Base-by-base conservation (phyloP, 2,888 invertebrate species). In the Andricus quercusramuli region DNA sequence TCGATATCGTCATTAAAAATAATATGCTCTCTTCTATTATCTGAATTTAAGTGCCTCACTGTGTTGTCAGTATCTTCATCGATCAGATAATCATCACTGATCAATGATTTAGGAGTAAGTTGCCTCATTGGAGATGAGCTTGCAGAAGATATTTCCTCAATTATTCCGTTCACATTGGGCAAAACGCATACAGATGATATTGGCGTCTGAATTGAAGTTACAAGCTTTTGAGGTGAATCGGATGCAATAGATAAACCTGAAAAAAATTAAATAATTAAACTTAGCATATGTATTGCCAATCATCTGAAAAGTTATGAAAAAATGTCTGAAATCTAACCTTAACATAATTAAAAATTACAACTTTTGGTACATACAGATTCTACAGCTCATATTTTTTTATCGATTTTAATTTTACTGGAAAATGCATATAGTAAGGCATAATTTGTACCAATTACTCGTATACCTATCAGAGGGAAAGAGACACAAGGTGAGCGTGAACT, bases 191-290 rank as follows among this genome's bases (percentile, higher is more conserved):
- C 84, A 0, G 90, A 90, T 17, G 88, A 80, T 79, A 88, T 80
- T 64, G 92, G 91, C 9, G 90, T 90, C 81, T 88, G 87, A 56
- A 82, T 77, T 0, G 91, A 90, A 15, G 92, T 90, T 4, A 89
- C 79, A 32, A 47, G 68, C 78, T 92, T 92, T 9, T 88, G 88
- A 0, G 92, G 92, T 4, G 92, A 93, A 78, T 91, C 92, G 0
- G 92, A 92, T 47, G 92, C 89, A 32, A 89, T 80, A 4, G 92
- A 92, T n/a, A 91, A 81, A 11, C 91, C 92, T 92, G 76, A 15
- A 84, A 62, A 62, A 44, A 66, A 82, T 56, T 20, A 1, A 51
- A 41, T 47, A 6, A 51, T 20, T n/a, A 77, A 32, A 29, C 20
- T 47, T 41, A 5, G n/a, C 22, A 20, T 47, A 22, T 9, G 13